Evolutionary conservation across 2,888 invertebrate genomes (phyloP).

Genomic region (Corbicula japonica): DNA sequence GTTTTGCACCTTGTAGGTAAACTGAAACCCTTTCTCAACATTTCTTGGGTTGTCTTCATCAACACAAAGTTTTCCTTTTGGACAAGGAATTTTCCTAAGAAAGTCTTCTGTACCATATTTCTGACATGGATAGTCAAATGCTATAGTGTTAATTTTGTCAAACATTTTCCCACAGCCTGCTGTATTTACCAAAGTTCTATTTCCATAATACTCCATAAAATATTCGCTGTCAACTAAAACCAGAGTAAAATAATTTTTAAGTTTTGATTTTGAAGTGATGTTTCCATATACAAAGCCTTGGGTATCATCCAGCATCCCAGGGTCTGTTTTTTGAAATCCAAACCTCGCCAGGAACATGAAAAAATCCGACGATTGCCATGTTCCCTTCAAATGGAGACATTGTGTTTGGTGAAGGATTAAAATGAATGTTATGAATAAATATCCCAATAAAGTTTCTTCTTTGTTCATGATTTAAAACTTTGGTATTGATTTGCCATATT

Average conservation of each 20-base stretch:
- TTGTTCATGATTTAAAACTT: no score
- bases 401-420: no score
- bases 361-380: conserved; percentile 88
- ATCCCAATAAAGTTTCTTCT: no score
- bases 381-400: conserved; percentile 83
- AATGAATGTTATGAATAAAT: no score
- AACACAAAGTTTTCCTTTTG: conserved; percentile 91
- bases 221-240: conserved; percentile 96
- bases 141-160: conserved; percentile 92
- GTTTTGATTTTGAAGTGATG: conserved; percentile 90
- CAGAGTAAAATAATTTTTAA: conserved; percentile 90
- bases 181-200: conserved; percentile 88
- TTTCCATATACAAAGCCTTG: conserved; percentile 99
- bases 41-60: conserved; percentile 94
- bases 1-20: conserved; percentile 97
- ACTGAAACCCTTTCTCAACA: conserved; percentile 95
- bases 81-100: conserved; percentile 95
- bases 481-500: no score
- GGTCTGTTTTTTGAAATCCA: conserved; percentile 98
- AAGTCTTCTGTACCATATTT: conserved; percentile 92
- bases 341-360: conserved; percentile 96
- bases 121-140: conserved; percentile 95
- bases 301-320: conserved; percentile 93
- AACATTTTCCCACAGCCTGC: conserved; percentile 95
- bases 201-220: conserved; percentile 96